Conservation (phyloP, 2,888 invertebrate genomes). For the Ornithoptera alexandrae region DNA sequence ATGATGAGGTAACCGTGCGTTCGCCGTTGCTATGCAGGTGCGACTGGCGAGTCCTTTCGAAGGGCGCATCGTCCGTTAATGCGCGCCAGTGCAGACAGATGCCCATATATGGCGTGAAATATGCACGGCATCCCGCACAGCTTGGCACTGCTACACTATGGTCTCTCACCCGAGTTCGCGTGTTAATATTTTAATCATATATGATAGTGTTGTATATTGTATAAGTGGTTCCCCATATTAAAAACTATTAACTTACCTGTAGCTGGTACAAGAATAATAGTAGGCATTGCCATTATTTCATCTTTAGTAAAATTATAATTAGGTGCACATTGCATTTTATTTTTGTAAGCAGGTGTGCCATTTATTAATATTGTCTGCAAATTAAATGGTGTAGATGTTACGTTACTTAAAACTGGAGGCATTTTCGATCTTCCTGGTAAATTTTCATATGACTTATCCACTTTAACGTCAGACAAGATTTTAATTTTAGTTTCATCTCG, state of each 20-base stretch:
- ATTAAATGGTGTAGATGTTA: slow-evolving; percentile 59
- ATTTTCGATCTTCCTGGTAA: slow-evolving; percentile 37
- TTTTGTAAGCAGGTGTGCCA: slow-evolving; percentile 63
- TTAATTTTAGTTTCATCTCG: slow-evolving; percentile 56
- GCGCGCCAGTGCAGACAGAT: too few relatives aligned
- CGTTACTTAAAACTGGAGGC: slow-evolving; percentile 43
- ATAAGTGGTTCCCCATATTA: too few relatives aligned
- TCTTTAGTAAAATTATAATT: slow-evolving; percentile 57
- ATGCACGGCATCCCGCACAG: too few relatives aligned
- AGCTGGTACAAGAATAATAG: slow-evolving; percentile 65
- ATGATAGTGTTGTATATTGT: too few relatives aligned
- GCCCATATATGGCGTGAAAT: too few relatives aligned
- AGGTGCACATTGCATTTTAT: slow-evolving; percentile 36
- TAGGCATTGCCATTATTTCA: slow-evolving; percentile 79
- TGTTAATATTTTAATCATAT: too few relatives aligned
- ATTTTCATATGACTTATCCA: slow-evolving; percentile 48
- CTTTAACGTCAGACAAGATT: slow-evolving; percentile 68
- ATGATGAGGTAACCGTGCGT: too few relatives aligned
- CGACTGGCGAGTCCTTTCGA: too few relatives aligned
- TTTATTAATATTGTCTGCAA: slow-evolving; percentile 66
- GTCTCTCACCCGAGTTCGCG: too few relatives aligned
- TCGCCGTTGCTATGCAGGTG: too few relatives aligned
- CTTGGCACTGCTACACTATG: too few relatives aligned
- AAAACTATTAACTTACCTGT: slow-evolving; percentile 49
- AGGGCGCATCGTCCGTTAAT: too few relatives aligned